These are phyloP conservation scores for Spisula solida DNA, from an alignment of 2,888 invertebrate genomes.

Conservation along the genomic window DNA sequence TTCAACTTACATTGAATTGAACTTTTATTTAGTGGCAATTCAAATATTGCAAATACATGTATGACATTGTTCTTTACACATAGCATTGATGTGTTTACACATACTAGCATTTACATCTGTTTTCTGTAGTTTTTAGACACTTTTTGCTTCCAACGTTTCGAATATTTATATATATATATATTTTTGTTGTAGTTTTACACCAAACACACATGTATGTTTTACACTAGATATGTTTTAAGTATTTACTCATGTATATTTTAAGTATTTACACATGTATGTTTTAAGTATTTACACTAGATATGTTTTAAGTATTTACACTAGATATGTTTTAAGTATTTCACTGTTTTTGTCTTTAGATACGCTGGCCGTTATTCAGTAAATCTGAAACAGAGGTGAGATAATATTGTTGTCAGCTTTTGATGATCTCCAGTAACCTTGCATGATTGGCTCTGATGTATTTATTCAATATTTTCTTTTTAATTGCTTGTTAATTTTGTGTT, in stretches of 20 bases:
- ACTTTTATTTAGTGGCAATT: too few species aligned
- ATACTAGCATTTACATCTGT: too few species aligned
- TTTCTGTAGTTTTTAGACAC: too few species aligned
- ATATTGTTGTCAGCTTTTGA: not conserved
- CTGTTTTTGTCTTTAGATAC: constrained; percentile 23
- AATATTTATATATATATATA: too few species aligned
- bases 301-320: not conserved
- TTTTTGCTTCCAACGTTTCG: too few species aligned
- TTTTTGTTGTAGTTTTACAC: too few species aligned
- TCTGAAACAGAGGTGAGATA: constrained; percentile 37
- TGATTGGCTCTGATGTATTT: not conserved
- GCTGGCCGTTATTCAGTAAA: constrained; percentile 33
- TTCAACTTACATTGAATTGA: too few species aligned
- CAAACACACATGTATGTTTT: too few species aligned
- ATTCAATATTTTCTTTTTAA: not conserved
- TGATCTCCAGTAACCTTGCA: not conserved
- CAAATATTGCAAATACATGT: too few species aligned
- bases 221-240: too few species aligned
- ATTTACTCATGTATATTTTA: not conserved
- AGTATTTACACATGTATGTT: not conserved
- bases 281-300: not conserved
- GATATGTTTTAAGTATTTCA: not conserved
- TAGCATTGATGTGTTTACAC: too few species aligned
- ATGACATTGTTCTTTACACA: too few species aligned
- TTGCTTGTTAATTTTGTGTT: not conserved